phyloP scores from a whole-genome alignment of 2,113 vertebrate species.

The Tychaedon coryphoeus region DNA sequence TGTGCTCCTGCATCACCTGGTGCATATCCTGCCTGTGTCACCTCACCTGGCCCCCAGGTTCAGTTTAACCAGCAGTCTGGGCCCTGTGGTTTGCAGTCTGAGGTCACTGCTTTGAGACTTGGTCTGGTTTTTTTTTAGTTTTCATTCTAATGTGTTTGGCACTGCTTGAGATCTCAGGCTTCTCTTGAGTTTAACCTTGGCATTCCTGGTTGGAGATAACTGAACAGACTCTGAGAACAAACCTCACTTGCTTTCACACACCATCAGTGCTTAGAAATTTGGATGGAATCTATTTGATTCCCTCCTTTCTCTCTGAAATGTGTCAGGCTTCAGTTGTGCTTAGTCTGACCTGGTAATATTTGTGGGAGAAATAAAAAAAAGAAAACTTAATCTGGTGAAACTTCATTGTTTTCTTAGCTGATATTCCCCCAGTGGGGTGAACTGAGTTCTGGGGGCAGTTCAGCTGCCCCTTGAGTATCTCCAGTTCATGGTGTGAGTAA shows the following conservation, averaged over 20 bases:
- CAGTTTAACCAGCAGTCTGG: neutral
- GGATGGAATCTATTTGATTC: neutral
- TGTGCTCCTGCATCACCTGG: fast-evolving
- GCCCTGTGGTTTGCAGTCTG: neutral
- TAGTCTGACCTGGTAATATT: neutral
- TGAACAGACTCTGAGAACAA: neutral
- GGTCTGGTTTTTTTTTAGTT: neutral
- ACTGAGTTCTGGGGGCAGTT: neutral
- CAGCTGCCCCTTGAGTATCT: neutral
- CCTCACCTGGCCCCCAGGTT: neutral
- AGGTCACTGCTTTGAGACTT: neutral
- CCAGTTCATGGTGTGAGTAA: neutral
- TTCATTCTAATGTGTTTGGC: neutral
- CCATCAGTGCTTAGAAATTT: neutral
- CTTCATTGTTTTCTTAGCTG: neutral
- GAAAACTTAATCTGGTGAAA: neutral
- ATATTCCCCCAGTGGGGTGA: neutral
- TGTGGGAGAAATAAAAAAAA: neutral
- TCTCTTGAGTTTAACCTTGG: neutral
- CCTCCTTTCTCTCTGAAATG: neutral
- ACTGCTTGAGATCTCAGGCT: neutral
- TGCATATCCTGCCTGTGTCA: neutral
- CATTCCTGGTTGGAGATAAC: neutral
- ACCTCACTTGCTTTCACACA: neutral
- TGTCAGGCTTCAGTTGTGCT: neutral